Evolutionary conservation across 2,888 invertebrate genomes (phyloP).

Genomic region (Eucera pruinosa): DNA sequence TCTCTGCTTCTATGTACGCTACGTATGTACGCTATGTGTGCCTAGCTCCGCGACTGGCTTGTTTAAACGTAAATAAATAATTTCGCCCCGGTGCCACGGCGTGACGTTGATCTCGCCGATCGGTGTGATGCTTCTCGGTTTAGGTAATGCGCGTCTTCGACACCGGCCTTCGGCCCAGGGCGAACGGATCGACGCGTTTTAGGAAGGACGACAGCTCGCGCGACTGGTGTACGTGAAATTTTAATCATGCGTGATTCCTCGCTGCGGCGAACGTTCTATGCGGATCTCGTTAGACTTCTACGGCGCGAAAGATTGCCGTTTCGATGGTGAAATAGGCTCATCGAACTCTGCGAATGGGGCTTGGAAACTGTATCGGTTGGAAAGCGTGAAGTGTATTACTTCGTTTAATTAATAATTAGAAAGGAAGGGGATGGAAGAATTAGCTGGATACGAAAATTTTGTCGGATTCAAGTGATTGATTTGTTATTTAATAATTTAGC

Average conservation of each 20-base stretch:
- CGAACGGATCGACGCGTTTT: background rate
- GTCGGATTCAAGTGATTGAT: no score
- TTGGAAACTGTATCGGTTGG: no score
- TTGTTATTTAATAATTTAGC: no score
- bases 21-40: constrained; percentile 37
- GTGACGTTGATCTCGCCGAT: constrained; percentile 68
- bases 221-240: constrained; percentile 21
- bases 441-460: no score
- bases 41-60: constrained; percentile 51
- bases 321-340: no score
- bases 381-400: no score
- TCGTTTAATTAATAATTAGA: no score
- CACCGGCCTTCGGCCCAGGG: background rate
- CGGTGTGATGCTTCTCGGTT: constrained; percentile 48
- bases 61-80: constrained; percentile 79
- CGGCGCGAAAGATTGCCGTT: no score
- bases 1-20: constrained; percentile 56
- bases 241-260: constrained; percentile 37
- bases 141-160: constrained; percentile 52
- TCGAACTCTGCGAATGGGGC: no score
- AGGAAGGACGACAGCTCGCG: background rate
- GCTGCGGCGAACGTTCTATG: background rate
- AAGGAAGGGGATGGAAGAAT: no score
- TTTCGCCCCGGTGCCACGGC: constrained; percentile 49
- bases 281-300: background rate